Base-by-base conservation (phyloP, 92 coral and sea anemone genomes). In the Epizoanthus stellaris region DNA sequence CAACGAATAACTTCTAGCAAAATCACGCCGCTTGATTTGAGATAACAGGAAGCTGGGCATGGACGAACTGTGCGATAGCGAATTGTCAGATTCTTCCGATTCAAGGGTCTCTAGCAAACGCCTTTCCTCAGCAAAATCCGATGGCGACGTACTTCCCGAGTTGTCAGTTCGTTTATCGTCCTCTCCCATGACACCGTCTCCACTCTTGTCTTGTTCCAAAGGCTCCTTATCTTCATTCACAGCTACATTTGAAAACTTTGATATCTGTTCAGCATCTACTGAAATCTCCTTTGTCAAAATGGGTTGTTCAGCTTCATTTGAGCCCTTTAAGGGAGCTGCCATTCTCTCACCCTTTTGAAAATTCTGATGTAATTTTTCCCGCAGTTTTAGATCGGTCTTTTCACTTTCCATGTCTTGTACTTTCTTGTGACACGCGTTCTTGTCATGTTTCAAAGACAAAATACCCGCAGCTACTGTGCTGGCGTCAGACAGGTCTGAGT, bases 1-100 rank as follows among this genome's bases (percentile, higher is more conserved):
- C 21, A 79, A 42, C 9, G 83, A 79, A 5, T 62, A 21, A 62
- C 83, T 79, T 23, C 83, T 79, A n/a, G 56, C 39, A 38, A 79
- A 13, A 39, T 63, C 72, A 43, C 23, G 71, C 34, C 61, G 59
- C 65, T 79, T 79, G 71, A 79, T 12, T 63, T 79, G 83, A 20
- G 73, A 79, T 5, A 79, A 43, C 64, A 79, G 23, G 59, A 25
- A 63, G 53, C 73, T 79, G 0, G 83, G 83, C 23, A 79, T 62
- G 19, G 83, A 79, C 23, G 56, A 39, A 42, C 73, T 79, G 16
- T 79, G 59, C 49, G 73, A 6, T 63, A 62, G 21, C 6, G 67
- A 38, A 76, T 25, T 13, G 34, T n/a, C 66, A n/a, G 67, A 60
- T 16, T 76, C 30, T 15, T n/a, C 54, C 19, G 69, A 59, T 5